Conservation (phyloP, 1,140 invertebrate species). For the Cydia amplana region DNA sequence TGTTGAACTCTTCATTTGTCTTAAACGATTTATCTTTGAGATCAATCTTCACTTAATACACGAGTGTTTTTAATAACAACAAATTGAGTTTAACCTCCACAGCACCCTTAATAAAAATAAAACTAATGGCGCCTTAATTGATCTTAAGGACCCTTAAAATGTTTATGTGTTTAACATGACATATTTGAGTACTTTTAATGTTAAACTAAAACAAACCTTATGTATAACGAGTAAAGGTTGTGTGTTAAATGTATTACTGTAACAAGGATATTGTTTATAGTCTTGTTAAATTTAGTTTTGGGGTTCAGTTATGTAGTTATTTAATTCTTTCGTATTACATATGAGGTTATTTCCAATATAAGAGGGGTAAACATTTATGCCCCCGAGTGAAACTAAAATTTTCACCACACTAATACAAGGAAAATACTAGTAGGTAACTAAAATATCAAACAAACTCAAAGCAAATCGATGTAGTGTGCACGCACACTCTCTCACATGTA, state of each 20-base stretch:
- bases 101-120: constrained; percentile 13
- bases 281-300: background rate
- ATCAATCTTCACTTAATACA: background rate
- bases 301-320: background rate
- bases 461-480: no score
- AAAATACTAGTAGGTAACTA: no score
- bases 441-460: no score
- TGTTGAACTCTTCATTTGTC: no score
- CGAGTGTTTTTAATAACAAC: background rate
- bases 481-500: no score
- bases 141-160: background rate
- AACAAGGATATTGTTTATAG: background rate
- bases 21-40: background rate
- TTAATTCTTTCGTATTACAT: no score
- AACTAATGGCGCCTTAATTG: background rate
- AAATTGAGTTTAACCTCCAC: background rate
- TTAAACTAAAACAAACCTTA: background rate
- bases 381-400: no score
- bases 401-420: no score
- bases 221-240: background rate
- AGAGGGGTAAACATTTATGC: no score
- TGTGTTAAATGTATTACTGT: background rate
- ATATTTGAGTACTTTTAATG: background rate
- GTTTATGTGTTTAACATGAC: constrained; percentile 10
- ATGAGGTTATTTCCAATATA: no score